Percentiles rank a stretch among this genome's conserved stretches.
phyloP scores from a whole-genome alignment of 2,888 invertebrate genomes.

The Pollenia griseotomentosa region DNA sequence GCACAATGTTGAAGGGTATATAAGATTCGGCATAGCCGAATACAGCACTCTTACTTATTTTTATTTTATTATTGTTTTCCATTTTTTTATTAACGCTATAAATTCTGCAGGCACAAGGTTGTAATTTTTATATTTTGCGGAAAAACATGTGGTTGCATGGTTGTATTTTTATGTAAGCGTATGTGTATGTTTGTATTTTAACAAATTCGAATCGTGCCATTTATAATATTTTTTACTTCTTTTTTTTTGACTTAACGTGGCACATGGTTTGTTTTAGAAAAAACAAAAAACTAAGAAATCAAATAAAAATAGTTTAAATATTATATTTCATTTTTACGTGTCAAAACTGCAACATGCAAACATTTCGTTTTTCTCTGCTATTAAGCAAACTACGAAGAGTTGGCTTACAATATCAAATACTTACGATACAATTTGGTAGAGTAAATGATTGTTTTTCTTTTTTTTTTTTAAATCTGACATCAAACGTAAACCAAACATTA shows the following conservation, averaged over 20 bases:
- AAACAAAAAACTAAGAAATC: constrained; percentile 13
- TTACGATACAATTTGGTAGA: constrained; percentile 3
- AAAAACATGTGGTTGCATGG: constrained; percentile 34
- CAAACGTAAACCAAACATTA: constrained; percentile 13
- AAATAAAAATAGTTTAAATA: constrained; percentile 55
- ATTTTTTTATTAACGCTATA: constrained; percentile 65
- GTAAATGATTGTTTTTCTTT: constrained; percentile 4
- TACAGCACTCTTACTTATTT: neutral
- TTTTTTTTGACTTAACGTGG: constrained; percentile 37
- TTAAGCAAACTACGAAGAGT: constrained; percentile 1
- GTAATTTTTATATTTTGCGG: constrained; percentile 9
- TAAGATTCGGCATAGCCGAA: too few relatives aligned
- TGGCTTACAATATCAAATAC: constrained; percentile 11
- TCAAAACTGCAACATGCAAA: constrained; percentile 69
- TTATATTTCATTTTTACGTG: constrained; percentile 57
- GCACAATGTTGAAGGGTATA: too few relatives aligned
- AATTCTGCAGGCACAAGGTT: constrained; percentile 63
- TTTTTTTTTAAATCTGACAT: constrained; percentile 3
- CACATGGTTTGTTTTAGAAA: constrained; percentile 24
- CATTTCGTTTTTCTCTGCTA: neutral
- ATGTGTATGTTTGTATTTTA: constrained; percentile 9
- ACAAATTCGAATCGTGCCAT: constrained; percentile 50
- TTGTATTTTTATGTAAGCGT: neutral
- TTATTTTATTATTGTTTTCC: constrained; percentile 18
- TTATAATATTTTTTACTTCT: constrained; percentile 42